Evolutionary conservation across 2,113 vertebrate species (phyloP).

Genomic region (Speoplatyrhinus poulsoni): DNA sequence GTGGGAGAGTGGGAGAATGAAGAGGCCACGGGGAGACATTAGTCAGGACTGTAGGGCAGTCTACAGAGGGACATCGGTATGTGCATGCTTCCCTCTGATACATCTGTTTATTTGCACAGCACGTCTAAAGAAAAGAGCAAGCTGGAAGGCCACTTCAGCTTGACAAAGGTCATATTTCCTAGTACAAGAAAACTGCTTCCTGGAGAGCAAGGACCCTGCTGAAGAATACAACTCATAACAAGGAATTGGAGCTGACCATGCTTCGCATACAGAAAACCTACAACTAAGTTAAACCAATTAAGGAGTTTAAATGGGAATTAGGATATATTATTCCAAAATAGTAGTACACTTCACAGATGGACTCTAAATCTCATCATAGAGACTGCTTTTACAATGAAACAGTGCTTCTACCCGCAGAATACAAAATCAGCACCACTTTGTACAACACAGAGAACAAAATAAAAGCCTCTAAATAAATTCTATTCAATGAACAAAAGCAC

Average conservation of each 20-base stretch:
- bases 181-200: conserved; percentile 77
- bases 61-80: conserved; percentile 39
- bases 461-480: conserved; percentile 40
- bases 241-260: conserved; percentile 15
- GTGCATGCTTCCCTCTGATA: conserved; percentile 63
- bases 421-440: conserved; percentile 14
- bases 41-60: conserved; percentile 31
- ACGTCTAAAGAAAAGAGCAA: conserved; percentile 76
- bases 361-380: not conserved
- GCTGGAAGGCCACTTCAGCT: conserved; percentile 71
- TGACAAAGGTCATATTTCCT: conserved; percentile 79
- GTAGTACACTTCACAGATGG: not conserved
- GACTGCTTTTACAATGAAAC: conserved; percentile 32
- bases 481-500: conserved; percentile 38
- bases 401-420: conserved; percentile 18
- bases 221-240: conserved; percentile 20
- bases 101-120: conserved; percentile 77
- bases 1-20: conserved; percentile 21
- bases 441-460: conserved; percentile 35
- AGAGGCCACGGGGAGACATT: conserved; percentile 39
- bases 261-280: not conserved
- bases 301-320: no score
- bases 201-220: conserved; percentile 41
- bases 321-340: not conserved
- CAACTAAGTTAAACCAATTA: no score